phyloP scores from a whole-genome alignment of 2,888 invertebrate species.

The Coremacera marginata region DNA sequence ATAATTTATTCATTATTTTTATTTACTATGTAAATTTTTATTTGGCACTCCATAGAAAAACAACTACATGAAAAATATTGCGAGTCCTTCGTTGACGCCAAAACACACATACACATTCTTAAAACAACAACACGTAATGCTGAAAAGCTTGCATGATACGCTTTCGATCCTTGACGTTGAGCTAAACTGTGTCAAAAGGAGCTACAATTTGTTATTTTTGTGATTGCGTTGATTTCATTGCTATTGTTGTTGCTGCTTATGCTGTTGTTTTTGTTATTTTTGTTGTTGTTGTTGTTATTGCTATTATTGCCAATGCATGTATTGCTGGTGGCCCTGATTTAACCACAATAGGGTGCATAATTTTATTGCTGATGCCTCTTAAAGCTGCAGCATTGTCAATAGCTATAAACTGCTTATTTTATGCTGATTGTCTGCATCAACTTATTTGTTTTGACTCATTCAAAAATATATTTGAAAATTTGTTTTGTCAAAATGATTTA shows the following conservation, averaged over 20 bases:
- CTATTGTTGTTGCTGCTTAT: neutral
- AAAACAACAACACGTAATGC: too few species aligned
- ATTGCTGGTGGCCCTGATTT: slow-evolving; percentile 10
- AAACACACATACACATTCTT: neutral
- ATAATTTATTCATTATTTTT: slow-evolving; percentile 25
- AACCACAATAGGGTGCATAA: neutral
- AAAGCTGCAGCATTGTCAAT: neutral
- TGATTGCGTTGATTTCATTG: neutral
- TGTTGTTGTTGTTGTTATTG: neutral
- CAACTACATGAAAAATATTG: neutral
- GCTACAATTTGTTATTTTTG: neutral
- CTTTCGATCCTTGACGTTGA: neutral
- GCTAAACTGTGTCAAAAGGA: neutral
- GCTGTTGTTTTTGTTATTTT: neutral
- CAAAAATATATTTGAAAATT: too few species aligned
- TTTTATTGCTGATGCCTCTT: neutral
- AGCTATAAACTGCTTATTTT: too few species aligned
- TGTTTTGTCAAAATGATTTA: too few species aligned
- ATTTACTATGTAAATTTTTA: slow-evolving; percentile 5
- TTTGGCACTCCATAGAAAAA: neutral
- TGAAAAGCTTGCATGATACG: neutral
- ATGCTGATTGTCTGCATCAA: too few species aligned
- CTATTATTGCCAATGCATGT: slow-evolving; percentile 28
- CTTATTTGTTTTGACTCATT: too few species aligned
- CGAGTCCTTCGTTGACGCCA: neutral